Percentiles rank a stretch among this genome's conserved stretches.
Evolutionary conservation across 2,888 invertebrate genomes (phyloP).

Genomic region (Neoaliturus tenellus): DNA sequence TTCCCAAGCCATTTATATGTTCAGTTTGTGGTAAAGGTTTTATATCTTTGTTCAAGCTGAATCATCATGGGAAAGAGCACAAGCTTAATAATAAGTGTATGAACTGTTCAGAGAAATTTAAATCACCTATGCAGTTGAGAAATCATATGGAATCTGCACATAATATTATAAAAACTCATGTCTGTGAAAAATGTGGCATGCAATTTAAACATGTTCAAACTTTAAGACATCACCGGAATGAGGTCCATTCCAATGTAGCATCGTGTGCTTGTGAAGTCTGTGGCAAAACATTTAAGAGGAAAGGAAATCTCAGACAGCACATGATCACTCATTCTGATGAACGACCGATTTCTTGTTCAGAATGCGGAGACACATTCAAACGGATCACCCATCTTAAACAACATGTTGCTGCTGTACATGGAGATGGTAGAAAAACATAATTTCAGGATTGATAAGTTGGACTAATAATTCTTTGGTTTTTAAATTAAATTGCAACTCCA

Average conservation of each 20-base stretch:
- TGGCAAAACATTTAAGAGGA: background rate
- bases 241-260: background rate
- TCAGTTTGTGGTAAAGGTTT: background rate
- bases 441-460: no score
- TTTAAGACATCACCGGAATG: background rate
- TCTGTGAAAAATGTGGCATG: background rate
- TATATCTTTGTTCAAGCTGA: background rate
- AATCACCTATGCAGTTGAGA: background rate
- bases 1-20: background rate
- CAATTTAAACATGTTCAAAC: background rate
- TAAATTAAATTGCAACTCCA: no score
- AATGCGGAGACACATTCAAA: background rate
- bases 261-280: background rate
- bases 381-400: background rate
- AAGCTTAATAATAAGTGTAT: background rate
- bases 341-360: background rate
- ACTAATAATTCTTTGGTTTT: no score
- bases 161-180: background rate
- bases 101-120: background rate
- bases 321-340: background rate
- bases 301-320: background rate
- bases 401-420: background rate
- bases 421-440: background rate
- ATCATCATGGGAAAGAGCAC: background rate
- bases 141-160: constrained; percentile 4